Evolutionary conservation across 92 coral and sea anemone species (phyloP), one percentile per base, ranked within the genome.

Genomic region (Desmophyllum pertusum): DNA sequence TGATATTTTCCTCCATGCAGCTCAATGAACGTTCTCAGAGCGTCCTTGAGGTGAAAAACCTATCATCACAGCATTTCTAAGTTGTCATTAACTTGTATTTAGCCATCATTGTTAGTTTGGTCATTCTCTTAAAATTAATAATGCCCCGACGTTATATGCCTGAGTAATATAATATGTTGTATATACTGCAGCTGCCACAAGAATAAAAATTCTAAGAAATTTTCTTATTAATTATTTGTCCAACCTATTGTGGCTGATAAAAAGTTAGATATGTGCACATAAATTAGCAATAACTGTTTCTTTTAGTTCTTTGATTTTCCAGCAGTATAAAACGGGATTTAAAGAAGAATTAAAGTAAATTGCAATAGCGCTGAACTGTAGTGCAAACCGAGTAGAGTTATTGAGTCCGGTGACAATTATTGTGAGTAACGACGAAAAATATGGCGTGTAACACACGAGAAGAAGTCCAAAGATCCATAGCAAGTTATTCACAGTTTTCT

Each of bases 241-340:
- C 29, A 59, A 8, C 65, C 29, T 27, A 23, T 10, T 59, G 31
- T 30, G 11, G 65, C 2, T 19, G 18, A 23, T 1, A 36, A 59
- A 21, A 77, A 37, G 30, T 37, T 57, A 15, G 3, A 23, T 0
- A 57, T n/a, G 37, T 13, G 29, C 39, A 37, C 23, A 13, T 4
- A 38, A 77, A 39, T 35, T 7, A 11, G 27, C 25, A 4, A n/a
- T 52, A 76, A 57, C 68, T 35, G 33, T 57, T 1, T 66, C 39
- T 63, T 61, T 9, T 80, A 87, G 27, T 73, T 81, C 78, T 5
- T 46, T 73, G 53, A 87, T 48, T 52, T 85, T 65, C 90, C 90
- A 87, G 17, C 79, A 87, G 25, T 81, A 87, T 18, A 87, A 4
- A 53, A 81, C 27, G 13, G 87, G 83, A 76, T 87, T 81, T 42